Percentiles rank a stretch among this genome's conserved stretches.
These are phyloP conservation scores for Tautogolabrus adspersus DNA, from an alignment of 2,113 vertebrate genomes.

Conservation along the genomic window DNA sequence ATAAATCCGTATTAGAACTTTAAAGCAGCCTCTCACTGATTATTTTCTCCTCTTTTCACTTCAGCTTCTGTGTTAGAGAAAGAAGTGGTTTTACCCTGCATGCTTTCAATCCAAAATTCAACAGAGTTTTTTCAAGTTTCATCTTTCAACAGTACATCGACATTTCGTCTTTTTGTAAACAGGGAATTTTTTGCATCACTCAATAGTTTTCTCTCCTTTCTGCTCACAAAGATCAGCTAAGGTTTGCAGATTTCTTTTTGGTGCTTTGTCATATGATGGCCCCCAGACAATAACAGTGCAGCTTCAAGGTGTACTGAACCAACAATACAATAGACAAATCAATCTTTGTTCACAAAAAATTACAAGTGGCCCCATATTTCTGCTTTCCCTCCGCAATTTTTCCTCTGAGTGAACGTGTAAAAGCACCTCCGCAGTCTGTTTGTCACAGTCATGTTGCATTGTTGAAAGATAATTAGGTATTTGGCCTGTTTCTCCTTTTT, in stretches of 20 bases:
- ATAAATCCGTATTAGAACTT: constrained; percentile 15
- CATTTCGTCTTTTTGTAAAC: constrained; percentile 18
- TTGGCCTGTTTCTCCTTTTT: constrained; percentile 29
- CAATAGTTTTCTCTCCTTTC: constrained; percentile 8
- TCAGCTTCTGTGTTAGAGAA: constrained; percentile 6
- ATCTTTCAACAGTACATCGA: not conserved
- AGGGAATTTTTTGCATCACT: constrained; percentile 20
- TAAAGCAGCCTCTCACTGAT: constrained; percentile 4
- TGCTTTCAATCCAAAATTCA: constrained; percentile 14
- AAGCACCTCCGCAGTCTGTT: constrained; percentile 6
- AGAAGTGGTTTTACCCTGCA: too few species aligned
- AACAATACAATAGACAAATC: constrained; percentile 30
- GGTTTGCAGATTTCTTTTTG: constrained; percentile 3
- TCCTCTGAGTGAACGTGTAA: constrained; percentile 1
- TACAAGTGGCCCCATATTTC: not conserved
- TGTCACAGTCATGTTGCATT: constrained; percentile 40
- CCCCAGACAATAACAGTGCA: constrained; percentile 26
- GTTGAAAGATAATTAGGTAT: constrained; percentile 68
- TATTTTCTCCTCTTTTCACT: not conserved
- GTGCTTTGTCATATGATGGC: constrained; percentile 16
- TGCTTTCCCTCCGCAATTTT: not conserved
- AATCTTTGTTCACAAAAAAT: constrained; percentile 13
- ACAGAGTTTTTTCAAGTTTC: not conserved
- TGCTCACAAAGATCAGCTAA: constrained; percentile 2
- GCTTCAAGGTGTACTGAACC: constrained; percentile 15